A percentile compares a stretch with the other conserved stretches of the same genome.
Evolutionary conservation across 1,140 invertebrate species (phyloP).

Genomic region (Diprion similis): DNA sequence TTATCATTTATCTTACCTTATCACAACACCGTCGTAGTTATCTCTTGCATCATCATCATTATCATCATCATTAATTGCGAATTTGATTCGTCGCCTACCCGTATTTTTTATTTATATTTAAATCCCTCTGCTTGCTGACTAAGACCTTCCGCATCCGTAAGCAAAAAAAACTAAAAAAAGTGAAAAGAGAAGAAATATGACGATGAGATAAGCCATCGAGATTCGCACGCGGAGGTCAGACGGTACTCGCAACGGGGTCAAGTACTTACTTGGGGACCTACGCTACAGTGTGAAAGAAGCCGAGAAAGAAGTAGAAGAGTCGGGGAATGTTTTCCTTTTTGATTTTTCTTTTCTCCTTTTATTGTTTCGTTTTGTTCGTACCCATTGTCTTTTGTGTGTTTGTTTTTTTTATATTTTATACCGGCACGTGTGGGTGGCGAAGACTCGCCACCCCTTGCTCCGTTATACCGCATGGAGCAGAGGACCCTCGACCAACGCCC

Average conservation of each 20-base stretch:
- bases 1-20: too few relatives aligned
- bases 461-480: neutral
- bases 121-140: too few relatives aligned
- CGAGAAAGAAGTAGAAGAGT: neutral
- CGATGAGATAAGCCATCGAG: too few relatives aligned
- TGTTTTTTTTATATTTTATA: neutral
- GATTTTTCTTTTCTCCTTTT: conserved; percentile 2
- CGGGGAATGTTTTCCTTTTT: neutral
- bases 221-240: neutral
- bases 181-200: too few relatives aligned
- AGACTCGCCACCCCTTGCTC: neutral
- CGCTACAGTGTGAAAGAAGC: neutral
- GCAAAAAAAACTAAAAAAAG: too few relatives aligned
- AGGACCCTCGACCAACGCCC: neutral
- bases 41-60: too few relatives aligned
- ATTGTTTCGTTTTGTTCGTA: neutral
- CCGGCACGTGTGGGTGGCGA: neutral
- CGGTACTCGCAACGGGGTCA: neutral
- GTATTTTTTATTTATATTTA: too few relatives aligned
- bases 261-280: neutral
- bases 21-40: too few relatives aligned
- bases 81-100: too few relatives aligned
- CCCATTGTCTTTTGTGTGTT: neutral
- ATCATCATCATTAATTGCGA: too few relatives aligned
- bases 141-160: too few relatives aligned